Percentiles rank a stretch among this genome's conserved stretches.
phyloP scores from a whole-genome alignment of 2,113 vertebrate genomes.

The Chaetops frenatus region DNA sequence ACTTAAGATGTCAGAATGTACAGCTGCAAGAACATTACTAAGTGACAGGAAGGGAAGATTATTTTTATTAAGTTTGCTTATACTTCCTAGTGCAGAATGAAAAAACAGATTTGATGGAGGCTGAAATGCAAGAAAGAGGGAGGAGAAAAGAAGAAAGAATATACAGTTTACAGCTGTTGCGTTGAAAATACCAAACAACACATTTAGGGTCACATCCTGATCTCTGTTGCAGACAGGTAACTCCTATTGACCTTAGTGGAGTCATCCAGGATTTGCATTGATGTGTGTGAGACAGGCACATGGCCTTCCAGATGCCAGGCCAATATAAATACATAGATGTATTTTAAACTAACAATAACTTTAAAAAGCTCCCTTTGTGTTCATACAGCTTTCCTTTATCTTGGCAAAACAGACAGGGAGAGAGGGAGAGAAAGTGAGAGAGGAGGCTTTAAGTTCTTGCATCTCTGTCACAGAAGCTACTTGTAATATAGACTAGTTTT shows the following conservation, averaged over 20 bases:
- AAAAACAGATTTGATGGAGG: neutral
- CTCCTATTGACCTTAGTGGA: neutral
- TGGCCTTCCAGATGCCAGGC: neutral
- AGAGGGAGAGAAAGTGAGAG: neutral
- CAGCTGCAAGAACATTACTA: neutral
- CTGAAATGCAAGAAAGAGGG: neutral
- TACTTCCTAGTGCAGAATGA: neutral
- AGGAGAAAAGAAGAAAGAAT: neutral
- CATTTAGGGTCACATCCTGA: neutral
- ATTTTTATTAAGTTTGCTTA: neutral
- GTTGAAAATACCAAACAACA: neutral
- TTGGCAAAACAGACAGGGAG: neutral
- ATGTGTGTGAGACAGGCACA: neutral
- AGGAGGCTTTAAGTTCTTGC: neutral
- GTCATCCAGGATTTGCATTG: neutral
- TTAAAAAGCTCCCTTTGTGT: neutral
- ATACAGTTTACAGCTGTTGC: neutral
- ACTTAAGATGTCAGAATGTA: neutral
- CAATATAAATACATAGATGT: neutral
- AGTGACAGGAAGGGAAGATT: neutral
- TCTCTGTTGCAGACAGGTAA: neutral
- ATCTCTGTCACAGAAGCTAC: neutral
- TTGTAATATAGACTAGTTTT: neutral
- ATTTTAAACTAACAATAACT: conserved; percentile 39
- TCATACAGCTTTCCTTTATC: neutral